Evolutionary conservation across 2,888 invertebrate genomes (phyloP), one percentile per base, ranked within the genome.

Genomic region (Nineta flava): DNA sequence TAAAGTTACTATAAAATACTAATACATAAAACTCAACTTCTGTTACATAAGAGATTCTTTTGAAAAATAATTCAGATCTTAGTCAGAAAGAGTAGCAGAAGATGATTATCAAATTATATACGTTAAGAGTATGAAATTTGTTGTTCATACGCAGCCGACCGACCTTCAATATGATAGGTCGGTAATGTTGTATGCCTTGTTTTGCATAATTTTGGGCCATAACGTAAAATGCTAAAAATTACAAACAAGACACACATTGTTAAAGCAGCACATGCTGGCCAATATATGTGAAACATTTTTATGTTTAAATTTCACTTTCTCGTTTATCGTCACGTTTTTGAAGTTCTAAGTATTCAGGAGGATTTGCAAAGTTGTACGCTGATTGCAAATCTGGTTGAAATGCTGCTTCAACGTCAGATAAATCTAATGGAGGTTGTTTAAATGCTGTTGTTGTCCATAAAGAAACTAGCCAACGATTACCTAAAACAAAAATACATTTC

Each of bases 361-460:
- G 55, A 26, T 38, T 38, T 38, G 38, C 2, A 38, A 38, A 13
- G 38, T 38, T 38, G 43, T 50, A 53, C 55, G 10, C 26, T 26
- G 44, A 44, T 26, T 26, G 15, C 26, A 3, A 6, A 15, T 38
- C 38, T 9, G 31, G 58, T 70, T 49, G 69, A 69, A 1, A 71
- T 70, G 12, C 67, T 57, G 69, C 71, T 58, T 82, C 76, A 0
- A 90, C 66, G 63, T 88, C 88, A 0, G 81, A 79, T 48, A 83
- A 75, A 63, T 90, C 88, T 4, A 88, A 65, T 1, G 91, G 81
- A 3, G 87, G 84, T 62, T 87, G 86, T 55, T 83, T 81, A 62
- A 87, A 83, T 0, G 90, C 88, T 5, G 87, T 83, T 35, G 83
- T 74, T 2, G 87, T 83, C 86, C 87, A 91, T 63, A 91, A 72